Base-by-base conservation (phyloP, 2,113 vertebrate genomes). In the Asarcornis scutulata region DNA sequence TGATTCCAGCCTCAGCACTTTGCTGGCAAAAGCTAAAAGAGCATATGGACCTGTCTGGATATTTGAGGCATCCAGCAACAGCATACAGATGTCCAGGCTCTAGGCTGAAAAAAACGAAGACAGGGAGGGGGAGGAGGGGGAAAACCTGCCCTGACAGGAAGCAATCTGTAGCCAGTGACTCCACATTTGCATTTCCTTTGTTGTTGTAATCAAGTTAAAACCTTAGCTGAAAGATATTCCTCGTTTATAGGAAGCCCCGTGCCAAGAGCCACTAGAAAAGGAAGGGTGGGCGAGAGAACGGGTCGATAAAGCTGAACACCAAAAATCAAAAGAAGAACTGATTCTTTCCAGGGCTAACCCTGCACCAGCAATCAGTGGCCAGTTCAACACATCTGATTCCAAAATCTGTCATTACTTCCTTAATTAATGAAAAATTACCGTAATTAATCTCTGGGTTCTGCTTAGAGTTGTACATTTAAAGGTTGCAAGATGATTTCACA, bases 1-100 rank as follows among this genome's bases (percentile, higher is more conserved):
- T 56, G 69, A 78, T 94, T 91, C 76, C 86, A 95, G 72, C 73
- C 83, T 44, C 83, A 93, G 73, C 69, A 31, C 64, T 91, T 42
- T 22, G 83, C 2, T 95, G 90, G 90, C 95, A 93, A 38, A 81
- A 81, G 52, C 73, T 72, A 29, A 40, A 91, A 68, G 88, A 95
- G 38, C 91, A 90, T 86, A 83, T 90, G 90, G 91, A 66, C 72
- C 63, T 83, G 85, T 91, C 95, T 91, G 67, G 83, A 75, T 90
- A 44, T 46, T 22, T 68, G 93, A 90, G 76, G 56, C 78, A 90
- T 60, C 87, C 93, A 93, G 90, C 86, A 91, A 88, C 64, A 64
- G 83, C 7, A 3, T 90, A 52, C 82, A 93, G 91, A 94, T 93
- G 76, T 91, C 94, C 73, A 60, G 0, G 6, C 87, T 88, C 31